Conservation (phyloP, 2,113 vertebrate species). For the Emydocephalus ijimae region DNA sequence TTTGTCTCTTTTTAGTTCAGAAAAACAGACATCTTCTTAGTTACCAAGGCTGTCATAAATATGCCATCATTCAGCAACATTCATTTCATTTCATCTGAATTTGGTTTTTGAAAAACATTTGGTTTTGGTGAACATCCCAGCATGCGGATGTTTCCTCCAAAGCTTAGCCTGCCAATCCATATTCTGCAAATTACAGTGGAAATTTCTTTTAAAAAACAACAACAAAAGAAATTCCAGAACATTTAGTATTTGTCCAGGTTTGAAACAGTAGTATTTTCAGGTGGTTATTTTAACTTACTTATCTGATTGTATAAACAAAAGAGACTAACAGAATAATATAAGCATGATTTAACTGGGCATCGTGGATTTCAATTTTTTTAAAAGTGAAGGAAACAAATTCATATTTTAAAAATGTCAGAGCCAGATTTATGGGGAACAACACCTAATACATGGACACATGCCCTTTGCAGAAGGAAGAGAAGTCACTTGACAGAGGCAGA, state of each 20-base stretch:
- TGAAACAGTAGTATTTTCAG: slow-evolving; percentile 15
- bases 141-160: slow-evolving; percentile 35
- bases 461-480: neutral
- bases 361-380: slow-evolving; percentile 10
- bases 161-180: slow-evolving; percentile 28
- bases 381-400: neutral
- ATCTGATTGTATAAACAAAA: neutral
- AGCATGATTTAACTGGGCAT: neutral
- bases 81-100: slow-evolving; percentile 37
- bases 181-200: slow-evolving; percentile 26
- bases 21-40: slow-evolving; percentile 9
- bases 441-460: neutral
- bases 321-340: slow-evolving; percentile 10
- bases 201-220: neutral
- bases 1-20: neutral
- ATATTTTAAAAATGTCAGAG: neutral
- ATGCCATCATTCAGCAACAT: slow-evolving; percentile 39
- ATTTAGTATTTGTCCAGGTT: slow-evolving; percentile 26
- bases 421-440: neutral
- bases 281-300: neutral
- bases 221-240: slow-evolving; percentile 2
- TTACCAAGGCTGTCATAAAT: slow-evolving; percentile 21
- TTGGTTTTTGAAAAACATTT: slow-evolving; percentile 19
- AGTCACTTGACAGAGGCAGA: neutral
- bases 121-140: slow-evolving; percentile 41